Evolutionary conservation across 2,888 invertebrate species (phyloP).

Genomic region (Penaeus monodon): DNA sequence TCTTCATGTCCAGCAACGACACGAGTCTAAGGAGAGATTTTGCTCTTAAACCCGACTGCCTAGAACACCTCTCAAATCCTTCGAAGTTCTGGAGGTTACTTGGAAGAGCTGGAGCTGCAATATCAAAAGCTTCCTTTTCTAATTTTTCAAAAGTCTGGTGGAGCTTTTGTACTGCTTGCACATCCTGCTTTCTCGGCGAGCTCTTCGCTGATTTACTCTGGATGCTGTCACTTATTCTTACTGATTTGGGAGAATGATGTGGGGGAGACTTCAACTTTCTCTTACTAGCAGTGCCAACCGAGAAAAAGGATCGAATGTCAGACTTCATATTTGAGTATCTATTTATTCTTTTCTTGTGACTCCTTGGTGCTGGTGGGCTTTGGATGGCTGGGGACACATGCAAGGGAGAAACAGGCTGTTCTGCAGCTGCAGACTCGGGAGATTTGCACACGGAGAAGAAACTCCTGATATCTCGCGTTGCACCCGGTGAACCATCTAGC

Average conservation of each 20-base stretch:
- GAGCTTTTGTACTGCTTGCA: background rate
- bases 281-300: background rate
- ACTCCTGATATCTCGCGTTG: slow-evolving; percentile 39
- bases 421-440: background rate
- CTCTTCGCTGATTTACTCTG: background rate
- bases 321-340: background rate
- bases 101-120: too few species aligned
- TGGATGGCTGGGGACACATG: too few species aligned
- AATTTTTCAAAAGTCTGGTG: too few species aligned
- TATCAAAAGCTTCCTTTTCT: too few species aligned
- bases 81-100: slow-evolving; percentile 26
- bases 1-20: slow-evolving; percentile 26
- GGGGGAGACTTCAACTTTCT: slow-evolving; percentile 17
- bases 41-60: slow-evolving; percentile 47
- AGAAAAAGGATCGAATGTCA: slow-evolving; percentile 39
- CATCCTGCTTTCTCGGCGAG: slow-evolving; percentile 10
- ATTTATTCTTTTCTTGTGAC: background rate
- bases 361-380: too few species aligned
- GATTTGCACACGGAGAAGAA: slow-evolving; percentile 34
- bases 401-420: background rate
- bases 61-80: slow-evolving; percentile 34
- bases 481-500: slow-evolving; percentile 25
- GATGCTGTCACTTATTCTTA: slow-evolving; percentile 1
- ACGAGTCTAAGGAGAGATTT: slow-evolving; percentile 47
- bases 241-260: background rate